Conservation (phyloP, 1,140 invertebrate species). For the Agraylea sexmaculata region DNA sequence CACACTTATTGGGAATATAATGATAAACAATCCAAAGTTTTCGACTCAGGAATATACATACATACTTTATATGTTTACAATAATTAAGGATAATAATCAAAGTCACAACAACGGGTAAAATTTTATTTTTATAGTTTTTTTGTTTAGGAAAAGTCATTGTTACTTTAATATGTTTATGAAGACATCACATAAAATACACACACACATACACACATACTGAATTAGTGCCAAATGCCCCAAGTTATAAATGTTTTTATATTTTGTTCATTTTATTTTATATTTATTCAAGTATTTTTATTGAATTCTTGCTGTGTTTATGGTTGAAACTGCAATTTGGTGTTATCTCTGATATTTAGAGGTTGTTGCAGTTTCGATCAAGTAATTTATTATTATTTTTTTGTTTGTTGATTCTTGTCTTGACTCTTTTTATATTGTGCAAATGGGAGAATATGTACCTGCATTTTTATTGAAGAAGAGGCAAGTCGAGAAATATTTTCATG, state of each 20-base stretch:
- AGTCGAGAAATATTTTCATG: conserved; percentile 21
- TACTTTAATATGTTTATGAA: conserved; percentile 14
- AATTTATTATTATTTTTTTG: conserved; percentile 33
- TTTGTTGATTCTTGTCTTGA: conserved; percentile 15
- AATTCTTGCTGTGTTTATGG: conserved; percentile 25
- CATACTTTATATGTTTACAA: too few species aligned
- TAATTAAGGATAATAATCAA: conserved; percentile 17
- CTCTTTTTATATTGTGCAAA: not conserved
- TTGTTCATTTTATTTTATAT: conserved; percentile 11
- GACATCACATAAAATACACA: conserved; percentile 14
- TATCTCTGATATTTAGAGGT: conserved; percentile 45
- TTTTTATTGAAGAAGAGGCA: conserved; percentile 15
- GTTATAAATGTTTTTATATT: conserved; percentile 19
- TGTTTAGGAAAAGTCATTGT: too few species aligned
- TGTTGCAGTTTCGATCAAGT: conserved; percentile 43
- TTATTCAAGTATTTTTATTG: conserved; percentile 11
- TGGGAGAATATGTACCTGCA: not conserved
- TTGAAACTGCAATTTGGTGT: conserved; percentile 39
- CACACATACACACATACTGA: too few species aligned
- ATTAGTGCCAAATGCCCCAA: conserved; percentile 22
- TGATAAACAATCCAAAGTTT: conserved; percentile 13
- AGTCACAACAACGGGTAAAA: conserved; percentile 22
- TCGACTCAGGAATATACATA: conserved; percentile 18
- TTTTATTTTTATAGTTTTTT: conserved; percentile 21
- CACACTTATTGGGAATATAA: not conserved